Conservation (phyloP, 2,888 invertebrate genomes). For the Chironomus riparius region DNA sequence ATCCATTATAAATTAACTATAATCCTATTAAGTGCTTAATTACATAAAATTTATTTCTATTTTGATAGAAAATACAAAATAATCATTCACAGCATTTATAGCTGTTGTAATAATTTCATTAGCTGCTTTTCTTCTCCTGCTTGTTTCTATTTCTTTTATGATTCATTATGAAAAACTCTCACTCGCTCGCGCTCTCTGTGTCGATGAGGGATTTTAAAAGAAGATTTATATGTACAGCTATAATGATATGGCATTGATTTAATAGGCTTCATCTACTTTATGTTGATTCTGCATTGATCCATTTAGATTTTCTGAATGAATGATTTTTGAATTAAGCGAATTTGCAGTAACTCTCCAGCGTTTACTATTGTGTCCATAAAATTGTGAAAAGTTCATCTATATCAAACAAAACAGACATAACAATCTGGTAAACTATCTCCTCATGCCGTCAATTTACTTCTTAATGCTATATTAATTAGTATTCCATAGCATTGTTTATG, state of each 20-base stretch:
- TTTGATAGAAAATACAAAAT: not conserved
- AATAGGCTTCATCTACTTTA: not conserved
- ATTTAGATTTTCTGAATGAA: not conserved
- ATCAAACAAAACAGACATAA: not conserved
- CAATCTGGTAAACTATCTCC: not conserved
- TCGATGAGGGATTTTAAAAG: not conserved
- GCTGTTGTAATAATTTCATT: not conserved
- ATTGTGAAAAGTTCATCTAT: not conserved
- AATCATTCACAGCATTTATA: not conserved
- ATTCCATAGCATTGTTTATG: not conserved
- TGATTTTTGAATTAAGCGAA: not conserved
- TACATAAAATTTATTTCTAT: not conserved
- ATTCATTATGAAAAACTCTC: not conserved
- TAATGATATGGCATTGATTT: not conserved
- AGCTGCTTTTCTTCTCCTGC: not conserved
- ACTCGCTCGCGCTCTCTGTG: not conserved
- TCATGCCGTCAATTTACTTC: not conserved
- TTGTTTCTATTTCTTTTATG: not conserved
- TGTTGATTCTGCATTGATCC: not conserved
- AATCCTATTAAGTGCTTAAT: not conserved
- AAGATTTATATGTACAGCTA: not conserved
- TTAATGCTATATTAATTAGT: not conserved
- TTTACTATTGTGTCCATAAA: too few relatives aligned
- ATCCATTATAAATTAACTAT: not conserved
- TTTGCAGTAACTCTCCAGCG: not conserved